These are phyloP conservation scores for Pithys albifrons DNA, from an alignment of 2,113 vertebrate species.

Conservation along the genomic window DNA sequence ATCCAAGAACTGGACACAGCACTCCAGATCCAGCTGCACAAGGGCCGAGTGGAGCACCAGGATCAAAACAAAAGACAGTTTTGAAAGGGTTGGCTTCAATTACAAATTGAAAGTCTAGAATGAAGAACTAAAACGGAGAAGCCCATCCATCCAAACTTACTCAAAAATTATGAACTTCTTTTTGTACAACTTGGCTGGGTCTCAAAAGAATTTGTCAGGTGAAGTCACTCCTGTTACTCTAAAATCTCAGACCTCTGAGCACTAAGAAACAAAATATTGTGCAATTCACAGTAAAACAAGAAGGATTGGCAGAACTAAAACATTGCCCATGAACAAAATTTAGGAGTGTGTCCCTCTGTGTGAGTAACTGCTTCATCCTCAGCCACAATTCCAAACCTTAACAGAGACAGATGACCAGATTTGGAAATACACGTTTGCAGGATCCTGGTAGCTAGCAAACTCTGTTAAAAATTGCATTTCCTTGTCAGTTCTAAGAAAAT, in stretches of 20 bases:
- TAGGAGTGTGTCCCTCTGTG: accelerated
- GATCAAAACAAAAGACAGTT: background rate
- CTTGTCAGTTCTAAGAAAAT: background rate
- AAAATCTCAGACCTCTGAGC: background rate
- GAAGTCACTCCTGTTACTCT: background rate
- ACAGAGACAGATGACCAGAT: background rate
- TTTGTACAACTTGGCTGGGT: background rate
- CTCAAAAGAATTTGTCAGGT: background rate
- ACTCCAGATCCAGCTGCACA: too few relatives aligned
- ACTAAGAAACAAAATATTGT: background rate
- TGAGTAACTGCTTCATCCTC: background rate
- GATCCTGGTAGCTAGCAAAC: background rate
- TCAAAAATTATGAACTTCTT: background rate
- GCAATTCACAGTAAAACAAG: background rate
- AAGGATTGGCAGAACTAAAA: background rate
- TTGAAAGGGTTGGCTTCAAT: background rate
- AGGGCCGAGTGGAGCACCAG: background rate
- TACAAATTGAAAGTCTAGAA: background rate
- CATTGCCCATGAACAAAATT: background rate
- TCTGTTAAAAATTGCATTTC: background rate
- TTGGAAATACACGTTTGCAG: accelerated
- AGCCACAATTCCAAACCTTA: background rate
- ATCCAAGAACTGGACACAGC: background rate
- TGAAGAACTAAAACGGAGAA: background rate
- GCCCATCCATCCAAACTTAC: background rate